Percentiles rank a stretch among this genome's conserved stretches.
Evolutionary conservation across 1,140 invertebrate species (phyloP).

Genomic region (Drosophila mojavensis): DNA sequence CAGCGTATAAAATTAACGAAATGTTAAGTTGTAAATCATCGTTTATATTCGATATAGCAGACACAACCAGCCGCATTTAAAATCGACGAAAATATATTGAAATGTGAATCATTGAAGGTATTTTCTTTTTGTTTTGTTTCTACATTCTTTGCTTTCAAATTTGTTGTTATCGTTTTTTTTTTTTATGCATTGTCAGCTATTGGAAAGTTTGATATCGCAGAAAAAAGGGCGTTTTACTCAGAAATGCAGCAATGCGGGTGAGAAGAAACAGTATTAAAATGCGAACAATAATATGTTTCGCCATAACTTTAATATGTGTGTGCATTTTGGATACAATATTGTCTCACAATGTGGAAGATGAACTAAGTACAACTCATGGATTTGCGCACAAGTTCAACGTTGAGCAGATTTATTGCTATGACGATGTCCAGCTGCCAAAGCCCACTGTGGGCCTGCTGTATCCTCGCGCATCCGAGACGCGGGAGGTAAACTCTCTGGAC

Average conservation of each 20-base stretch:
- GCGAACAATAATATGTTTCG: background rate
- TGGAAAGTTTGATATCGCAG: constrained; percentile 7
- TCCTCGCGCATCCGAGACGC: constrained; percentile 91
- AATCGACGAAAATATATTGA: too few species aligned
- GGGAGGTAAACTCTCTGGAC: constrained; percentile 91
- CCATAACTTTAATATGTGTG: background rate
- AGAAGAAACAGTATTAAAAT: background rate
- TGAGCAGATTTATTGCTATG: constrained; percentile 39
- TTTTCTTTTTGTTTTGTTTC: too few species aligned
- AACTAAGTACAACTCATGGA: background rate
- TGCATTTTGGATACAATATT: background rate
- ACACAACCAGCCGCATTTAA: too few species aligned
- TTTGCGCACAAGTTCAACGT: background rate
- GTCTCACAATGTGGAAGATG: background rate
- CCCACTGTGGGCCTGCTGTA: constrained; percentile 88
- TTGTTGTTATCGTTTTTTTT: too few species aligned
- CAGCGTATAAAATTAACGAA: too few species aligned
- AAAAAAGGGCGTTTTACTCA: too few species aligned
- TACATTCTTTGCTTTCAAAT: too few species aligned
- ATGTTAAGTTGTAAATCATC: background rate
- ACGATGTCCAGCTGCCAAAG: constrained; percentile 17
- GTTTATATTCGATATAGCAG: too few species aligned
- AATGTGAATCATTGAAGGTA: too few species aligned
- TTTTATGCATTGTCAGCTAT: background rate
- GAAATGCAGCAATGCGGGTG: background rate